Conservation (phyloP, 2,888 invertebrate genomes). For the Hypomecis atomaria region DNA sequence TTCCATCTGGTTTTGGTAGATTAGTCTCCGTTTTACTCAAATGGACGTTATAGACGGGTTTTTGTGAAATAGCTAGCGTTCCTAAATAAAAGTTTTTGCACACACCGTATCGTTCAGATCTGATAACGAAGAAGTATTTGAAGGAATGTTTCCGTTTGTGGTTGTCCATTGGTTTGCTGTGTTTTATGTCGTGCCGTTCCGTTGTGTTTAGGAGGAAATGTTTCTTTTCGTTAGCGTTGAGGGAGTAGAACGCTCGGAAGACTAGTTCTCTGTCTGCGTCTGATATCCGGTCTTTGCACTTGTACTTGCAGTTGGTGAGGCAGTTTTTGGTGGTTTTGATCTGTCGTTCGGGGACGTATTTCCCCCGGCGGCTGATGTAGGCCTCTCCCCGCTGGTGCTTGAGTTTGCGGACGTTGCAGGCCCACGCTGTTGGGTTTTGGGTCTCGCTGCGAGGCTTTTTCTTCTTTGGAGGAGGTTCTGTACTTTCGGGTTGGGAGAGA, state of each 20-base stretch:
- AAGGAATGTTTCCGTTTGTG: conserved; percentile 69
- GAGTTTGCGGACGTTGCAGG: conserved; percentile 71
- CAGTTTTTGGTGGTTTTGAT: conserved; percentile 74
- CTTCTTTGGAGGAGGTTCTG: conserved; percentile 43
- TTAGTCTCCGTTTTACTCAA: conserved; percentile 74
- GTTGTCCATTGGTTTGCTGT: conserved; percentile 51
- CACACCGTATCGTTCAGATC: conserved; percentile 66
- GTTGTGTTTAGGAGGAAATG: conserved; percentile 76
- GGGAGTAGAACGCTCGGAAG: conserved; percentile 75
- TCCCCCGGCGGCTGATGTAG: conserved; percentile 72
- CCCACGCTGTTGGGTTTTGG: conserved; percentile 73
- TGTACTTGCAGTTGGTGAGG: conserved; percentile 69
- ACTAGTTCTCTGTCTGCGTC: conserved; percentile 71
- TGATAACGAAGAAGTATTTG: conserved; percentile 73
- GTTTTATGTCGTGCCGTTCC: conserved; percentile 67
- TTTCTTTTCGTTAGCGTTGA: conserved; percentile 75
- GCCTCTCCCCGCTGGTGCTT: conserved; percentile 78
- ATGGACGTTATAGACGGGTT: conserved; percentile 78
- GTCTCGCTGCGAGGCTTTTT: conserved; percentile 60
- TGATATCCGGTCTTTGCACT: conserved; percentile 72
- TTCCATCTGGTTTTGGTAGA: conserved; percentile 75
- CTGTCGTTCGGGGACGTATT: conserved; percentile 69
- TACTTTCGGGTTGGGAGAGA: conserved; percentile 35
- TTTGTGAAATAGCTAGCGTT: conserved; percentile 76
- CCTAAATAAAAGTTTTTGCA: conserved; percentile 80